These are phyloP conservation scores for Phortica okadai DNA, from an alignment of 2,888 invertebrate species.

Conservation along the genomic window DNA sequence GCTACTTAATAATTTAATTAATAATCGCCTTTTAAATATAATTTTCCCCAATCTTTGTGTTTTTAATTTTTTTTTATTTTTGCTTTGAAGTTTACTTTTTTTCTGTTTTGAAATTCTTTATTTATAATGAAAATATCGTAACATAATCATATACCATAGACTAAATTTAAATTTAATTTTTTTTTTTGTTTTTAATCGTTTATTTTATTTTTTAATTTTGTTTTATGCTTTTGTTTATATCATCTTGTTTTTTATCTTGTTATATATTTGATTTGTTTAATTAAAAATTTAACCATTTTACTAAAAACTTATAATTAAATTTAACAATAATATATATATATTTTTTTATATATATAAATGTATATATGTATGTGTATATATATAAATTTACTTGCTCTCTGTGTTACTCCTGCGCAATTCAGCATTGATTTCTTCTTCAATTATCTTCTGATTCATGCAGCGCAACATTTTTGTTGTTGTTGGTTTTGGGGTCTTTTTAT, in stretches of 20 bases:
- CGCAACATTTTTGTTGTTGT: background rate
- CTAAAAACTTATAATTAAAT: constrained; percentile 69
- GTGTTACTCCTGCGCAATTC: constrained; percentile 33
- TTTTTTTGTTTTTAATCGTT: no score
- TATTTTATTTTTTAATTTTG: constrained; percentile 35
- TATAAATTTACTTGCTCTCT: constrained; percentile 28
- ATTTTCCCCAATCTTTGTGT: constrained; percentile 11
- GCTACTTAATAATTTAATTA: constrained; percentile 29
- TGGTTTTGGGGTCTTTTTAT: constrained; percentile 17
- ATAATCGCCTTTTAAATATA: constrained; percentile 16
- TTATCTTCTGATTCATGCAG: constrained; percentile 21
- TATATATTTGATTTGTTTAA: constrained; percentile 38
- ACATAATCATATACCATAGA: constrained; percentile 62
- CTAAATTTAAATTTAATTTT: constrained; percentile 63
- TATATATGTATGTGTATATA: constrained; percentile 44
- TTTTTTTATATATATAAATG: constrained; percentile 51
- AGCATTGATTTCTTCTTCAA: constrained; percentile 22
- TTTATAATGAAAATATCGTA: constrained; percentile 61
- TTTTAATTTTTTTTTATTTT: constrained; percentile 44
- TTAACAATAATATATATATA: constrained; percentile 63
- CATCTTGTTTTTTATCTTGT: no score
- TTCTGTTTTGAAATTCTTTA: constrained; percentile 37
- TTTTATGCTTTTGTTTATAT: constrained; percentile 34
- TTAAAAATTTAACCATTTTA: constrained; percentile 67
- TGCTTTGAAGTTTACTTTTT: constrained; percentile 44